Evolutionary conservation across 2,797 vertebrate species (phyloP).

Genomic region (Rhabdomys pumilio): DNA sequence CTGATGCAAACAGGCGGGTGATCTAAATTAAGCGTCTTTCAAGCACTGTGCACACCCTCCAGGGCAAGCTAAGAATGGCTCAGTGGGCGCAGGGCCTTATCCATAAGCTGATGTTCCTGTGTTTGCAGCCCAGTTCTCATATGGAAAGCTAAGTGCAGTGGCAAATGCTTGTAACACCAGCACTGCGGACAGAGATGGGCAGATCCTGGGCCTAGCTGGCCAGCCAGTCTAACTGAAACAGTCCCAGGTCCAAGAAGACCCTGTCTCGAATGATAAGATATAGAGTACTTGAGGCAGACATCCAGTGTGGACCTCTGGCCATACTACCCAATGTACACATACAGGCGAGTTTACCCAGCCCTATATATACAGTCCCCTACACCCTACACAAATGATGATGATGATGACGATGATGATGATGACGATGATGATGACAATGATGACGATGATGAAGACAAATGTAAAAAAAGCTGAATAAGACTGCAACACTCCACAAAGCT

Average conservation of each 20-base stretch:
- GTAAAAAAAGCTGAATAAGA: background rate
- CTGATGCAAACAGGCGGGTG: background rate
- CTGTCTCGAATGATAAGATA: background rate
- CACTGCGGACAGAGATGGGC: background rate
- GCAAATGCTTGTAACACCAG: background rate
- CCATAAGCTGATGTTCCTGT: background rate
- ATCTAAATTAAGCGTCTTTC: conserved; percentile 12
- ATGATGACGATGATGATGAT: too few relatives aligned
- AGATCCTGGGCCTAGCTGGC: background rate
- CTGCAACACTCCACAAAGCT: background rate
- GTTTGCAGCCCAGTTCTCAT: background rate
- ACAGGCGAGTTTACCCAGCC: background rate
- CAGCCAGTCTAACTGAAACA: background rate
- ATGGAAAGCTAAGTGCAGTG: background rate
- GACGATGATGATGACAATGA: background rate
- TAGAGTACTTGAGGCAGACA: background rate
- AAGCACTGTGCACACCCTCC: background rate
- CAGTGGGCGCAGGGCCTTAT: background rate
- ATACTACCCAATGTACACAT: background rate
- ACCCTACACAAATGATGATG: background rate
- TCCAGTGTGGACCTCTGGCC: background rate
- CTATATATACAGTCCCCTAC: background rate
- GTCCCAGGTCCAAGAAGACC: background rate
- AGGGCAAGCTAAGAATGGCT: background rate
- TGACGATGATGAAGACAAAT: too few relatives aligned